Conservation (phyloP, 2,888 invertebrate genomes). For the Zaprionus bogoriensis region DNA sequence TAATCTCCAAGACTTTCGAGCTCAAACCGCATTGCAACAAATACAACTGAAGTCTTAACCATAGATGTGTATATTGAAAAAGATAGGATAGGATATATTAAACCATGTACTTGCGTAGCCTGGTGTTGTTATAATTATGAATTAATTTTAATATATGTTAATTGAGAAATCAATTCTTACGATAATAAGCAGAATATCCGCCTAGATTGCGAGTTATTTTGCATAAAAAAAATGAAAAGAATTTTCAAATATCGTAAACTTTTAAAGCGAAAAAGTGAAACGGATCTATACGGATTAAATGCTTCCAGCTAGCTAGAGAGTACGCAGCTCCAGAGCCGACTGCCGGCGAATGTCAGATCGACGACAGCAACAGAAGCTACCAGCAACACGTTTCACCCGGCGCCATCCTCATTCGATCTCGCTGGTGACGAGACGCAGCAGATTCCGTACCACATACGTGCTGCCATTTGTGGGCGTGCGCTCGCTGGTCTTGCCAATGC, state of each 20-base stretch:
- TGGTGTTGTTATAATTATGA: slow-evolving; percentile 31
- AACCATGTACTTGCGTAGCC: not conserved
- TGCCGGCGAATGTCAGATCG: slow-evolving; percentile 11
- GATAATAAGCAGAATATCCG: slow-evolving; percentile 10
- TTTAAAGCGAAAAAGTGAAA: slow-evolving; percentile 40
- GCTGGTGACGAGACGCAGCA: slow-evolving; percentile 65
- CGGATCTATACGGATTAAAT: slow-evolving; percentile 37
- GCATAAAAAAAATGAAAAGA: not conserved
- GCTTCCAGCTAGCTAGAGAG: slow-evolving; percentile 15
- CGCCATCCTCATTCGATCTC: slow-evolving; percentile 75
- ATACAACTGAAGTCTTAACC: not conserved
- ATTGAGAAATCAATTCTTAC: slow-evolving; percentile 59
- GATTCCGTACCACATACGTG: slow-evolving; percentile 67
- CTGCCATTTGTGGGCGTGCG: slow-evolving; percentile 55
- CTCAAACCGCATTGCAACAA: no score
- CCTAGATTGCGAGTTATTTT: not conserved
- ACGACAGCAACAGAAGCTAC: slow-evolving; percentile 41
- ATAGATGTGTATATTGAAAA: not conserved
- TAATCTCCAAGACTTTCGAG: no score
- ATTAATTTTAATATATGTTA: slow-evolving; percentile 48
- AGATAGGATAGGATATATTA: not conserved
- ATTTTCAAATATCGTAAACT: slow-evolving; percentile 4
- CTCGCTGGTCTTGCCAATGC: slow-evolving; percentile 74
- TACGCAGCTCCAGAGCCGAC: slow-evolving; percentile 10
- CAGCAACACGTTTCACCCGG: slow-evolving; percentile 69